phyloP scores from a whole-genome alignment of 2,113 vertebrate genomes.

The Campylorhamphus procurvoides region DNA sequence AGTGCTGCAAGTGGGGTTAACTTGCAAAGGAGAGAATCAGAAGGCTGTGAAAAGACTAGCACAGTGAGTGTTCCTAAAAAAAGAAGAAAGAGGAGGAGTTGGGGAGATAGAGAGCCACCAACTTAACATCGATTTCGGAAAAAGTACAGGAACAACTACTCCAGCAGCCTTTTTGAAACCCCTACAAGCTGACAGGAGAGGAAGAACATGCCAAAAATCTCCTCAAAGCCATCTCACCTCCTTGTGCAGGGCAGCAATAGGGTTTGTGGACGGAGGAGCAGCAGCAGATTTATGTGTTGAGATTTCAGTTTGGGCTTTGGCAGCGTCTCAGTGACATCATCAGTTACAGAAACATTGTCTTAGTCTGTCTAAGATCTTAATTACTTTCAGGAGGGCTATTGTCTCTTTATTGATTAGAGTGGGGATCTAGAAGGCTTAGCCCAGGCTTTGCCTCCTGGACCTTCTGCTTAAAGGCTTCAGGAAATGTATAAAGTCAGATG shows the following conservation, averaged over 20 bases:
- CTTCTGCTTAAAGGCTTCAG: background rate
- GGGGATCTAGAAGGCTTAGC: slow-evolving; percentile 8
- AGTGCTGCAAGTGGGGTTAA: background rate
- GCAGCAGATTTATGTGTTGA: background rate
- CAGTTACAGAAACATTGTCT: slow-evolving; percentile 34
- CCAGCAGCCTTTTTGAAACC: background rate
- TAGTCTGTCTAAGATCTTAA: slow-evolving; percentile 21
- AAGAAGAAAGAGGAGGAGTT: background rate
- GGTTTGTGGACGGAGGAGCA: background rate
- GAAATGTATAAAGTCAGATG: background rate
- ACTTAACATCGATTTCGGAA: background rate
- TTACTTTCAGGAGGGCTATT: slow-evolving; percentile 45
- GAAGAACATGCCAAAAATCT: background rate
- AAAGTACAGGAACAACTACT: background rate
- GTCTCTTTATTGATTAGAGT: slow-evolving; percentile 3
- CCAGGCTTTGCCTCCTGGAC: slow-evolving; percentile 1
- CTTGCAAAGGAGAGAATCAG: background rate
- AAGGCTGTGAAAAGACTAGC: background rate
- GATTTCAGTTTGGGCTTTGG: background rate
- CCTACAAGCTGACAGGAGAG: background rate
- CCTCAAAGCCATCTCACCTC: background rate
- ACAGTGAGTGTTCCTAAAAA: background rate
- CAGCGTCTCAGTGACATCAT: background rate
- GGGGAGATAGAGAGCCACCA: background rate
- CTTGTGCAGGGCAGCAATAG: background rate